Percentiles rank a stretch among this genome's conserved stretches.
Evolutionary conservation across 2,113 vertebrate genomes (phyloP).

Genomic region (Diadophis punctatus): DNA sequence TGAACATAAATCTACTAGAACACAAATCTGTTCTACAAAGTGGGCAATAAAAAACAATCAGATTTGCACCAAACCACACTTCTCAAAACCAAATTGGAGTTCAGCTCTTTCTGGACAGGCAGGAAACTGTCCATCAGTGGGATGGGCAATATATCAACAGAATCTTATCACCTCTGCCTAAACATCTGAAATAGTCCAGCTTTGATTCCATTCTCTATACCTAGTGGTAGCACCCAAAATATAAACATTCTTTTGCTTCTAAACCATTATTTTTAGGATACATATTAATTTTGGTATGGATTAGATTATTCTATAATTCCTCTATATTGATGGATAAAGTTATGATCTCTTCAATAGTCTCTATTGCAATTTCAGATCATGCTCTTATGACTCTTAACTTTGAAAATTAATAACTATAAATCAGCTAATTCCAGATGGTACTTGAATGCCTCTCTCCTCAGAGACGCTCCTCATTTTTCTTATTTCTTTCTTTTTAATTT

Average conservation of each 20-base stretch:
- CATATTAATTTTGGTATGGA: not conserved
- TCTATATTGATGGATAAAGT: not conserved
- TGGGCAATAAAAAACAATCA: not conserved
- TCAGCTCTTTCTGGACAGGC: not conserved
- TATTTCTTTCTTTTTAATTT: not conserved
- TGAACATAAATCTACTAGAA: not conserved
- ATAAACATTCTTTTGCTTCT: not conserved
- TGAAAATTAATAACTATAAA: not conserved
- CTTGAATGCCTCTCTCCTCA: not conserved
- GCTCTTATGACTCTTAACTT: not conserved
- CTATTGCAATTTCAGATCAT: not conserved
- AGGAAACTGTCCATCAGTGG: not conserved
- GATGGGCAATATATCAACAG: not conserved
- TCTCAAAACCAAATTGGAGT: not conserved
- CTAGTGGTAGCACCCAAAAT: not conserved
- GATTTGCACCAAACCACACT: not conserved
- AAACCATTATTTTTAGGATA: not conserved
- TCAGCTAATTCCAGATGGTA: not conserved
- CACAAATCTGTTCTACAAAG: not conserved
- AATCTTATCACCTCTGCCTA: not conserved
- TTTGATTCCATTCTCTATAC: not conserved
- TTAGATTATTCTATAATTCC: not conserved
- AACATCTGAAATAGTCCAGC: not conserved
- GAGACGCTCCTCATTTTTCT: not conserved
- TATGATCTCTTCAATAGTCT: not conserved